These are phyloP conservation scores for Meles meles DNA, from an alignment of 2,113 vertebrate genomes.

Conservation along the genomic window DNA sequence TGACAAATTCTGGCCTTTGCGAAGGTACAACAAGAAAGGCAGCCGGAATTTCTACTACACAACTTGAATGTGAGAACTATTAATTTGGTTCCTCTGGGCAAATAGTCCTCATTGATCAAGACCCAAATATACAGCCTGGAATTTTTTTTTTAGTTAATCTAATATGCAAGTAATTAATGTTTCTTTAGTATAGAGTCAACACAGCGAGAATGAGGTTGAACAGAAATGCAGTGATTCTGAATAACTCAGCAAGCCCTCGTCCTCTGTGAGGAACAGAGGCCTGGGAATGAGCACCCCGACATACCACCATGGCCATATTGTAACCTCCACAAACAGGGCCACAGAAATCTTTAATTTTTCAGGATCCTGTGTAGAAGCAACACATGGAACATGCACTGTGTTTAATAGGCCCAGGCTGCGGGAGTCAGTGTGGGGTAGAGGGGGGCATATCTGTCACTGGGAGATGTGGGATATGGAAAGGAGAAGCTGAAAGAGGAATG, in stretches of 20 bases:
- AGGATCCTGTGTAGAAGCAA: background rate
- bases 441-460: background rate
- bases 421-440: background rate
- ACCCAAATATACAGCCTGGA: constrained; percentile 43
- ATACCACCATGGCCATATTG: accelerated
- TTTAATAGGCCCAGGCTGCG: background rate
- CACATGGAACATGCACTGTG: accelerated
- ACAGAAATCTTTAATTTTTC: accelerated
- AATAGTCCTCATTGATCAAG: background rate
- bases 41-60: background rate
- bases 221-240: background rate
- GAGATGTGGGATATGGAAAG: background rate
- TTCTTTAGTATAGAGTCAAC: constrained; percentile 39
- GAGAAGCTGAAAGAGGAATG: background rate
- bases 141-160: constrained; percentile 12
- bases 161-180: constrained; percentile 44
- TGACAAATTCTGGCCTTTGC: background rate
- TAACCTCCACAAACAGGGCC: accelerated
- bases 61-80: constrained; percentile 31
- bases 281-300: accelerated
- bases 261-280: background rate
- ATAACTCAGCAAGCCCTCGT: no score
- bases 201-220: background rate
- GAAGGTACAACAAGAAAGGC: background rate
- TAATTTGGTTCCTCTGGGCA: background rate